phyloP scores from a whole-genome alignment of 2,888 invertebrate genomes.

The Pristionchus entomophagus region DNA sequence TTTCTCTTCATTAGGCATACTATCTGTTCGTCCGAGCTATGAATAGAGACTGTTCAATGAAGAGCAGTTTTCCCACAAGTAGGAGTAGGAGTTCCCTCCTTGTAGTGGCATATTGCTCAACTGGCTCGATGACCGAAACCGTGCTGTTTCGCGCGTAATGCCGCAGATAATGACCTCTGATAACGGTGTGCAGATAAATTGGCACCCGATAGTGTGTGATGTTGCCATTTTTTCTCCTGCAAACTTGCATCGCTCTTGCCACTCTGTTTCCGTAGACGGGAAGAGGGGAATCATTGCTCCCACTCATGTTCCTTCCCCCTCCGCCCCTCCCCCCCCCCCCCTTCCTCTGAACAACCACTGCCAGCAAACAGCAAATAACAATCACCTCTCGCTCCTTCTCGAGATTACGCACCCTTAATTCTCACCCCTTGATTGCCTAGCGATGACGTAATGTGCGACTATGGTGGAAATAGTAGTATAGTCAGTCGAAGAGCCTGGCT shows the following conservation, averaged over 20 bases:
- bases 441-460: neutral
- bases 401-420: neutral
- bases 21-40: too few species aligned
- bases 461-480: neutral
- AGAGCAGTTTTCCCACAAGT: too few species aligned
- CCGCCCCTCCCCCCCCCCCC: neutral
- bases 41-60: too few species aligned
- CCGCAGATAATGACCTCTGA: too few species aligned
- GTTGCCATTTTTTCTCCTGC: neutral
- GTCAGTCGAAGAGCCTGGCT: neutral
- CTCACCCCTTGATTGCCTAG: neutral
- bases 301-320: neutral
- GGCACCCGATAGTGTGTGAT: neutral
- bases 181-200: too few species aligned
- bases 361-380: slow-evolving; percentile 19
- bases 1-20: too few species aligned
- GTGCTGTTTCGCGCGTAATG: too few species aligned
- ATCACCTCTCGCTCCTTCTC: neutral
- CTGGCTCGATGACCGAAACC: too few species aligned
- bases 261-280: neutral
- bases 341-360: neutral
- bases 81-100: too few species aligned
- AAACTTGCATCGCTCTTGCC: neutral
- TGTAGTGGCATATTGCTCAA: too few species aligned
- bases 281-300: neutral